Conservation (phyloP, 2,113 vertebrate species). For the Megaceryle maxima region DNA sequence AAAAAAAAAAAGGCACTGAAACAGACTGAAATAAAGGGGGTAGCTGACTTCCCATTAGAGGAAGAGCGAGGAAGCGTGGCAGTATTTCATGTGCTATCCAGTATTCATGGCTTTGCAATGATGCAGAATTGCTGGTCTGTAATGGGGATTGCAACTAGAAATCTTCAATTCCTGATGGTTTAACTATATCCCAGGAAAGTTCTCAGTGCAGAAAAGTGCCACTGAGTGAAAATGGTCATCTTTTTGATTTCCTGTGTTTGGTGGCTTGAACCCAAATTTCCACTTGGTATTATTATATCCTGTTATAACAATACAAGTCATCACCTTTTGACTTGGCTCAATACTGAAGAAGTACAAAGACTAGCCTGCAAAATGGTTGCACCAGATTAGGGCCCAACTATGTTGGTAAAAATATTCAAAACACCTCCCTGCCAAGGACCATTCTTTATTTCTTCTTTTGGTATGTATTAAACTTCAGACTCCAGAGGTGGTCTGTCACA, state of each 20-base stretch:
- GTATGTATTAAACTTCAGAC: not conserved
- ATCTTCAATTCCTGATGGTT: not conserved
- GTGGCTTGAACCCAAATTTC: not conserved
- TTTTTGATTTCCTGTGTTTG: not conserved
- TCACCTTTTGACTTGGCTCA: not conserved
- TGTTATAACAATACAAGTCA: not conserved
- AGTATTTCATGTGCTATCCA: not conserved
- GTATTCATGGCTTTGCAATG: not conserved
- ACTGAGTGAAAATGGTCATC: not conserved
- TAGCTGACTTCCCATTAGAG: not conserved
- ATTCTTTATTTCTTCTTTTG: not conserved
- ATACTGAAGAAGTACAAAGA: not conserved
- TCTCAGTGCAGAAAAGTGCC: not conserved
- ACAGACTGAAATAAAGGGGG: not conserved
- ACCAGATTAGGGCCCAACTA: not conserved
- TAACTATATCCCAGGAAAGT: not conserved
- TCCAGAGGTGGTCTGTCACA: not conserved
- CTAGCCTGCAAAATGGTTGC: not conserved
- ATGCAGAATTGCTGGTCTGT: not conserved
- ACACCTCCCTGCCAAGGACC: not conserved
- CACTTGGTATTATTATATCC: not conserved
- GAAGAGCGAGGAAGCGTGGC: not conserved
- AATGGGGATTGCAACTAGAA: not conserved
- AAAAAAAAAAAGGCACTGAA: not conserved
- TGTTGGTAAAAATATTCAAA: not conserved